Evolutionary conservation across 1,140 invertebrate genomes (phyloP).

Genomic region (Oedothorax gibbosus): DNA sequence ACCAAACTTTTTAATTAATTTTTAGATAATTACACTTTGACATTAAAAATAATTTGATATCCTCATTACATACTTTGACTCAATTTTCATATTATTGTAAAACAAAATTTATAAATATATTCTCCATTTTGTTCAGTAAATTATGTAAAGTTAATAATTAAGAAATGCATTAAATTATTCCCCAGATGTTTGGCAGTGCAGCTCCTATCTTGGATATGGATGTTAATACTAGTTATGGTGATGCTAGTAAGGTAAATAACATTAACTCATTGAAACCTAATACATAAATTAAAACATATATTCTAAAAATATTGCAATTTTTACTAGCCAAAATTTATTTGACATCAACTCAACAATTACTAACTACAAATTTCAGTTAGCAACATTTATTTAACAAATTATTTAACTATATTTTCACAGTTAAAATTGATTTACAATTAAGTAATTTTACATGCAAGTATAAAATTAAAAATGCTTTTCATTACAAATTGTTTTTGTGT

Average conservation of each 20-base stretch:
- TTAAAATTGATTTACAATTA: no score
- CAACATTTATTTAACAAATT: no score
- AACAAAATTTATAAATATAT: background rate
- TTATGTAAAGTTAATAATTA: background rate
- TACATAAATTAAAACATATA: background rate
- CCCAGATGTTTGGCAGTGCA: slow-evolving; percentile 97
- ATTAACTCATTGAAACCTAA: background rate
- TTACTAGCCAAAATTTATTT: no score
- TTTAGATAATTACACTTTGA: background rate
- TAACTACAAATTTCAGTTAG: no score
- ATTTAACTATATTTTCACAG: no score
- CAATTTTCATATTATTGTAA: background rate
- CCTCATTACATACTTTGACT: background rate
- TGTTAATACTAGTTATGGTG: slow-evolving; percentile 78
- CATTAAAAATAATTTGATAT: background rate
- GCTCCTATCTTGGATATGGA: slow-evolving; percentile 94
- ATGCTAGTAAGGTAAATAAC: slow-evolving; percentile 84
- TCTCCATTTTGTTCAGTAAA: background rate
- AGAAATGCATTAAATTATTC: background rate
- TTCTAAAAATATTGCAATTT: no score
- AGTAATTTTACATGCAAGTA: no score
- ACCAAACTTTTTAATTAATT: no score
- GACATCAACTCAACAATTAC: no score
- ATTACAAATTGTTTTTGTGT: no score
- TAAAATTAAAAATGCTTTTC: no score